Evolutionary conservation across 2,797 vertebrate genomes (phyloP), one percentile per base, ranked within the genome.

Genomic region (Leuciscus waleckii): DNA sequence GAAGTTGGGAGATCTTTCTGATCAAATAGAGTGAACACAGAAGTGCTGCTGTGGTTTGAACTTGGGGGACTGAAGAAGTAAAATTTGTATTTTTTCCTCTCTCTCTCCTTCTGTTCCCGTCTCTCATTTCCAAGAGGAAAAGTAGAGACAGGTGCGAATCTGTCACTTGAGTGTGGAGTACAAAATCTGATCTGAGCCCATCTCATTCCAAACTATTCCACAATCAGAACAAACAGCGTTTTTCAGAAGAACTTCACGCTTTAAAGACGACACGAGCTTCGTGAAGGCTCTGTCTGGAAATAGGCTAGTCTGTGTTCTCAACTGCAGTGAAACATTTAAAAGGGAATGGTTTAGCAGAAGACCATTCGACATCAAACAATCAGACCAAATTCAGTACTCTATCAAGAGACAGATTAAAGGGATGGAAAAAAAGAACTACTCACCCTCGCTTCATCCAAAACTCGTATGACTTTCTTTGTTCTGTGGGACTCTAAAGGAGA

Each of bases 171-270:
- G 85, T 69, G 35, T 77, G 75, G 35, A 84, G 51, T 71, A 69
- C 83, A 83, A 79, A 86, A 81, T 70, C 51, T 73, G 75, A 89
- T 89, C 88, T 86, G 51, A 85, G 81, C n/a, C 37, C 16, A 21
- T 87, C 77, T 85, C 65, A 81, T 88, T 84, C 79, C 76, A 46
- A 75, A 39, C 83, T 80, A 80, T 73, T 83, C 79, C 39, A 51
- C 85, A 86, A 83, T 88, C 76, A 85, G 87, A 88, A 75, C 67
- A 88, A 88, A 88, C 51, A 56, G 46, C 1, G 51, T 79, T 77
- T 51, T 82, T 86, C 70, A 87, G 87, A 89, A 87, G 85, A 88
- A 82, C 67, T 78, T 81, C 67, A 56, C 32, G 29, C 74, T 58
- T 37, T n/a, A 54, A 61, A 78, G 69, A n/a, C 9, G 63, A 71